These are phyloP conservation scores for Drosophila leonis DNA, from an alignment of 2,888 invertebrate genomes.

Conservation along the genomic window DNA sequence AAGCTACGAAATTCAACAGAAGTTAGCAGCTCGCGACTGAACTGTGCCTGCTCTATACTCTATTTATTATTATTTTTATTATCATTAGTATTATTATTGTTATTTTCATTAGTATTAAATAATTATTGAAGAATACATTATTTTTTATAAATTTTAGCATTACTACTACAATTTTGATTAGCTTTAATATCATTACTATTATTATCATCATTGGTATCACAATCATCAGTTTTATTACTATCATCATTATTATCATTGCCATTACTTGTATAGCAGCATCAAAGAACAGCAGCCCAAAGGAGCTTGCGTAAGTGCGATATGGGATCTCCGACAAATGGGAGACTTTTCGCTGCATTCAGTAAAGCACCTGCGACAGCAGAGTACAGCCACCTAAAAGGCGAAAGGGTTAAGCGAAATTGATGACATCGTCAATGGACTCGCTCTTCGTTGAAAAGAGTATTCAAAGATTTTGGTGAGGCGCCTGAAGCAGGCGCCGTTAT, in stretches of 20 bases:
- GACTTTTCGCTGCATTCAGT: too few relatives aligned
- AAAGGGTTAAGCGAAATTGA: too few relatives aligned
- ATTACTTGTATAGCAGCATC: neutral
- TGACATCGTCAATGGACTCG: neutral
- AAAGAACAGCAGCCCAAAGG: too few relatives aligned
- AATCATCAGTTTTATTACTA: neutral
- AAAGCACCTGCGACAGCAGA: too few relatives aligned
- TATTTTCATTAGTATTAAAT: neutral
- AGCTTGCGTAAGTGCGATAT: neutral
- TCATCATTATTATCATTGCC: neutral
- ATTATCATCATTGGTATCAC: too few relatives aligned
- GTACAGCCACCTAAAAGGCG: too few relatives aligned
- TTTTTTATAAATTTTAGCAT: neutral
- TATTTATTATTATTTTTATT: neutral
- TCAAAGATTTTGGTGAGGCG: constrained; percentile 34
- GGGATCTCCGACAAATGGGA: too few relatives aligned
- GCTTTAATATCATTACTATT: neutral
- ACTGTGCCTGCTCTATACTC: constrained; percentile 12
- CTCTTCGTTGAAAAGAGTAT: neutral
- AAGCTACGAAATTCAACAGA: constrained; percentile 34
- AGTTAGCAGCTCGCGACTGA: neutral
- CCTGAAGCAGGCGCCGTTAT: constrained; percentile 63
- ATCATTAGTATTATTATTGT: neutral
- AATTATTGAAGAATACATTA: neutral
- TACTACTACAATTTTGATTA: neutral